A percentile compares a stretch with the other conserved stretches of the same genome.
Evolutionary conservation across 2,797 vertebrate species (phyloP).

Genomic region (Melanotaenia pygmaea): DNA sequence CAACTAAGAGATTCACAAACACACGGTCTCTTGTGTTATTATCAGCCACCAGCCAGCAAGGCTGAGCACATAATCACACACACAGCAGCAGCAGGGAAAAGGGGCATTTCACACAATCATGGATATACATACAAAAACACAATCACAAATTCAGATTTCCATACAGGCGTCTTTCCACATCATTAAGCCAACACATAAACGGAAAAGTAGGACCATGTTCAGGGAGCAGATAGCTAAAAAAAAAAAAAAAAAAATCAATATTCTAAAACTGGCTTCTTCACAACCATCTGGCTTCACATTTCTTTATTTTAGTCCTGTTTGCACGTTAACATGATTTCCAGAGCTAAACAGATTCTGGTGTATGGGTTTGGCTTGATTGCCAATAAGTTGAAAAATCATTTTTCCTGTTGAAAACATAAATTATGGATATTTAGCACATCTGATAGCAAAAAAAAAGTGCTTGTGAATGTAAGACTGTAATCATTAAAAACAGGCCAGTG

Average conservation of each 20-base stretch:
- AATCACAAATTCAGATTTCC: constrained; percentile 70
- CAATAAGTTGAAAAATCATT: neutral
- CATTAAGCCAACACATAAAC: constrained; percentile 47
- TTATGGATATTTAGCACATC: neutral
- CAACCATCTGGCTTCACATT: constrained; percentile 23
- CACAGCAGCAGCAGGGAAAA: constrained; percentile 50
- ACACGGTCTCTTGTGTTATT: constrained; percentile 79
- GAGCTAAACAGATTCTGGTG: neutral
- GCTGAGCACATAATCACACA: constrained; percentile 79
- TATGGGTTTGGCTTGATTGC: neutral
- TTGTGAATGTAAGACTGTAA: no score
- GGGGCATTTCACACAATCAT: constrained; percentile 52
- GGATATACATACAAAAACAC: constrained; percentile 39
- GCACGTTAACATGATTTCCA: neutral
- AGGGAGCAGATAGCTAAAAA: constrained; percentile 1
- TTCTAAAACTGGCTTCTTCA: constrained; percentile 4
- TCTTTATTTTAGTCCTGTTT: neutral
- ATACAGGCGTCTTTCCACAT: constrained; percentile 68
- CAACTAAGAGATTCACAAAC: constrained; percentile 77
- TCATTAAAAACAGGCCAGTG: neutral
- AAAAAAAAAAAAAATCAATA: neutral
- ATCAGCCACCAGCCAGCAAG: constrained; percentile 79
- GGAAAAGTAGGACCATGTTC: neutral
- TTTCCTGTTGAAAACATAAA: neutral
- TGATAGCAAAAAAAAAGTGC: neutral